phyloP scores from a whole-genome alignment of 2,797 vertebrate species.

The Lepilemur septentrionalis region DNA sequence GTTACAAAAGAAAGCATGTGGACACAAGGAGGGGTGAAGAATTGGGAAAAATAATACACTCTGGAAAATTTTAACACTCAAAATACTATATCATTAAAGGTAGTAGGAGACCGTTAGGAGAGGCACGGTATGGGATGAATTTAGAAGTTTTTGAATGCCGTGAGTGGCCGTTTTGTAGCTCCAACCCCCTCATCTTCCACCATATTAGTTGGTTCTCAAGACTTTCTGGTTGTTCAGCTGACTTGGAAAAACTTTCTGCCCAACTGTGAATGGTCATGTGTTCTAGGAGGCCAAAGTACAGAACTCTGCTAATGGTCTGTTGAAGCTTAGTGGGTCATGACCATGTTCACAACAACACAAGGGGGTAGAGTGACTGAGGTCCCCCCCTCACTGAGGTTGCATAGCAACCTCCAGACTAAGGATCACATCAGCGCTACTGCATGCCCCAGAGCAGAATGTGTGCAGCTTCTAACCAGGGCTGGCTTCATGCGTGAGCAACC shows the following conservation, averaged over 20 bases:
- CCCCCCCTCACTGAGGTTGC: too few relatives aligned
- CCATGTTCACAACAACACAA: not conserved
- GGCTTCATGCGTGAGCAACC: accelerated
- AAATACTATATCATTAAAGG: not conserved
- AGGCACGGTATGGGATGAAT: not conserved
- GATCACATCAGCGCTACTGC: too few relatives aligned
- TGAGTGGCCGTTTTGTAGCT: not conserved
- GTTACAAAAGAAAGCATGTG: not conserved
- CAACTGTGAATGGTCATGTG: not conserved
- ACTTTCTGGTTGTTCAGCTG: not conserved
- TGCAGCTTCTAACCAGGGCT: not conserved
- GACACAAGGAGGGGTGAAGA: not conserved
- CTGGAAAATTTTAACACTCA: not conserved
- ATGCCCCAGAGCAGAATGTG: not conserved
- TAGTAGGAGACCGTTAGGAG: not conserved
- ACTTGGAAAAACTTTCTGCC: constrained; percentile 10
- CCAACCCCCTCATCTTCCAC: not conserved
- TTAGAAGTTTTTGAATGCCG: not conserved
- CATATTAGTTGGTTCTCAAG: not conserved
- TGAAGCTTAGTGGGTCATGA: not conserved
- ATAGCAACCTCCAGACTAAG: not conserved
- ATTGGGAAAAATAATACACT: not conserved
- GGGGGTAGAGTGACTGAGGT: not conserved
- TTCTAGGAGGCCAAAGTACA: not conserved
- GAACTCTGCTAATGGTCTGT: not conserved